These are phyloP conservation scores for Artibeus jamaicensis DNA, from an alignment of 2,797 vertebrate species.

Conservation along the genomic window DNA sequence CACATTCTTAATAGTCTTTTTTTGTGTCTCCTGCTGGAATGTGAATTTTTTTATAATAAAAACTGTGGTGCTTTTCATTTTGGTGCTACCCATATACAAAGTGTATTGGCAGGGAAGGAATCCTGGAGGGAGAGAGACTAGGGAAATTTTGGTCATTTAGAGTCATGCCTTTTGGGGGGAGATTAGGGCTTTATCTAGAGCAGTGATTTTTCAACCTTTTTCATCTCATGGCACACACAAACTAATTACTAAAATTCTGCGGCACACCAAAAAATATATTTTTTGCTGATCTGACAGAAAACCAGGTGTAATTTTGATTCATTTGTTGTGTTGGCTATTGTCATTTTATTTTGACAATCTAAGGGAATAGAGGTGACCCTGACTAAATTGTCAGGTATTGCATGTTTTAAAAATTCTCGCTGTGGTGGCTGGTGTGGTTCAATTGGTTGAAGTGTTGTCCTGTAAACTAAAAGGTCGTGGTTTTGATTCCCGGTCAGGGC, in stretches of 20 bases:
- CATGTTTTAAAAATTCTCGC: background rate
- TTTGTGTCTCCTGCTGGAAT: background rate
- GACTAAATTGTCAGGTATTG: background rate
- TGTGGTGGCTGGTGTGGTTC: background rate
- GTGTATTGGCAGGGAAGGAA: background rate
- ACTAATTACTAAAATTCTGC: background rate
- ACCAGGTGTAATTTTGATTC: background rate
- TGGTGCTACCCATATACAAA: constrained; percentile 12
- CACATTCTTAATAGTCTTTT: background rate
- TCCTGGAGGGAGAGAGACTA: background rate
- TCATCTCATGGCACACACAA: background rate
- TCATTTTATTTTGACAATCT: background rate
- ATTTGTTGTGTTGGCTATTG: background rate
- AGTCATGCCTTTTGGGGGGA: background rate
- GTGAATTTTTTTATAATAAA: constrained; percentile 34
- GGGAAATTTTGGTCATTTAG: constrained; percentile 10
- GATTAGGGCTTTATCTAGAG: background rate
- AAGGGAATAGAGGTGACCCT: background rate
- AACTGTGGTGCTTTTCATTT: background rate
- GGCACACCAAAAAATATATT: background rate
- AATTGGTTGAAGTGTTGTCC: background rate
- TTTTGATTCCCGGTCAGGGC: background rate
- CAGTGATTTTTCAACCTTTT: background rate
- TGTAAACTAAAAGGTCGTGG: background rate
- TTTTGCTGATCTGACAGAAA: background rate